Evolutionary conservation across 2,797 vertebrate species (phyloP).

Genomic region (Eremophila alpestris): DNA sequence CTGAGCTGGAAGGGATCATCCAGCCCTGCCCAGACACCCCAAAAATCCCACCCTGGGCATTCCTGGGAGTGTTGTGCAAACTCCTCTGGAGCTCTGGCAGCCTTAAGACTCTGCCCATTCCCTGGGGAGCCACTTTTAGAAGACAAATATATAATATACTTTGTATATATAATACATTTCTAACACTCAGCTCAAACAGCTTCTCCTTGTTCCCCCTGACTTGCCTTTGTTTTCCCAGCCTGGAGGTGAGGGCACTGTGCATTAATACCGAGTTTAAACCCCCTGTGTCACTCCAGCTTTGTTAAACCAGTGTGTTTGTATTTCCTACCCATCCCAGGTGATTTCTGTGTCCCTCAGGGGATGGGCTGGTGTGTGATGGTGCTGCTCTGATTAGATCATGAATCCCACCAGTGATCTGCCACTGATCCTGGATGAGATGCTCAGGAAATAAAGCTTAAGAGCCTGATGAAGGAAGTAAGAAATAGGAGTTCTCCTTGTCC

Average conservation of each 20-base stretch:
- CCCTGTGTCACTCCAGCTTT: not conserved
- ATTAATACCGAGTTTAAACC: not conserved
- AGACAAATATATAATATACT: too few species aligned
- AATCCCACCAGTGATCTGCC: not conserved
- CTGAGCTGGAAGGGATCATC: too few species aligned
- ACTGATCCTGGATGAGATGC: not conserved
- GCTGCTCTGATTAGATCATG: not conserved
- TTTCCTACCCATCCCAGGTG: not conserved
- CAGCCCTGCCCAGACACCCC: not conserved
- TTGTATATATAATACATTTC: not conserved
- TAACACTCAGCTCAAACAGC: not conserved
- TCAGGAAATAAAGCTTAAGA: not conserved
- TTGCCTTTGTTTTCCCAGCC: not conserved
- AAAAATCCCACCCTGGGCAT: not conserved
- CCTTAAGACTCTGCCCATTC: fast-evolving
- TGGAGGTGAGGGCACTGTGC: not conserved
- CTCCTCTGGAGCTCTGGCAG: not conserved
- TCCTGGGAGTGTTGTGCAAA: not conserved
- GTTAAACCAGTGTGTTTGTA: not conserved
- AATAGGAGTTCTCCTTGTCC: not conserved
- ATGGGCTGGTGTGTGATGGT: not conserved
- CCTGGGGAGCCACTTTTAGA: not conserved
- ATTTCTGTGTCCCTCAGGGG: not conserved
- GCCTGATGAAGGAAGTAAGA: not conserved
- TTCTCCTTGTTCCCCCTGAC: not conserved